Evolutionary conservation across 2,888 invertebrate genomes (phyloP).

Genomic region (Euplexia lucipara): DNA sequence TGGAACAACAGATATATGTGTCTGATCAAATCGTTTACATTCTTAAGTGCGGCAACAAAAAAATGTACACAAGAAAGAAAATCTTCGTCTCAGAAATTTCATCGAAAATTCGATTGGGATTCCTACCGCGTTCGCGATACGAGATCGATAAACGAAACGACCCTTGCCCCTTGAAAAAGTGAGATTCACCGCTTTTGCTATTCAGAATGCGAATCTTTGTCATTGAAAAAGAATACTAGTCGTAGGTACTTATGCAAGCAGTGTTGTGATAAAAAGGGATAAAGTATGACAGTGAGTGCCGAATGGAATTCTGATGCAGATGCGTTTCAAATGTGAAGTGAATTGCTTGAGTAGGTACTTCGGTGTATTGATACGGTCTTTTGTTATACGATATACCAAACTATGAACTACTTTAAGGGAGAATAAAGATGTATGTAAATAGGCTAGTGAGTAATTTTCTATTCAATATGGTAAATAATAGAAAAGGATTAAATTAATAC

Average conservation of each 20-base stretch:
- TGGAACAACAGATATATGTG: conserved; percentile 48
- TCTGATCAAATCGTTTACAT: conserved; percentile 68
- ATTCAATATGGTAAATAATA: background rate
- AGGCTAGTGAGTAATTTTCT: background rate
- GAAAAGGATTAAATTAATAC: background rate
- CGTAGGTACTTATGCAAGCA: conserved; percentile 79
- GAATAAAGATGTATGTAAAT: background rate
- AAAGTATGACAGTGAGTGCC: conserved; percentile 68
- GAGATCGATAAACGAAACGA: conserved; percentile 84
- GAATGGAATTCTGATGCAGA: conserved; percentile 57
- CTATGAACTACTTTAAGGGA: background rate
- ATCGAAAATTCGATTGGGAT: conserved; percentile 80
- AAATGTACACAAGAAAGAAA: conserved; percentile 68
- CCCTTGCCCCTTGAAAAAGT: conserved; percentile 80
- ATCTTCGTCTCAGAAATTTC: conserved; percentile 74
- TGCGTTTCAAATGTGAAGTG: conserved; percentile 51
- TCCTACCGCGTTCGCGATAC: conserved; percentile 79
- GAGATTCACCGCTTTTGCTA: conserved; percentile 82
- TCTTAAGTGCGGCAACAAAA: conserved; percentile 65
- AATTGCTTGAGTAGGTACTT: conserved; percentile 10
- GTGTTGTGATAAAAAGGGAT: conserved; percentile 80
- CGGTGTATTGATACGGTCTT: conserved; percentile 31
- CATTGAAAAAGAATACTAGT: conserved; percentile 83
- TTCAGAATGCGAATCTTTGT: conserved; percentile 81
- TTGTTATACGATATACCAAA: background rate